Evolutionary conservation across 2,113 vertebrate species (phyloP).

Genomic region (Daphoenositta chrysoptera): DNA sequence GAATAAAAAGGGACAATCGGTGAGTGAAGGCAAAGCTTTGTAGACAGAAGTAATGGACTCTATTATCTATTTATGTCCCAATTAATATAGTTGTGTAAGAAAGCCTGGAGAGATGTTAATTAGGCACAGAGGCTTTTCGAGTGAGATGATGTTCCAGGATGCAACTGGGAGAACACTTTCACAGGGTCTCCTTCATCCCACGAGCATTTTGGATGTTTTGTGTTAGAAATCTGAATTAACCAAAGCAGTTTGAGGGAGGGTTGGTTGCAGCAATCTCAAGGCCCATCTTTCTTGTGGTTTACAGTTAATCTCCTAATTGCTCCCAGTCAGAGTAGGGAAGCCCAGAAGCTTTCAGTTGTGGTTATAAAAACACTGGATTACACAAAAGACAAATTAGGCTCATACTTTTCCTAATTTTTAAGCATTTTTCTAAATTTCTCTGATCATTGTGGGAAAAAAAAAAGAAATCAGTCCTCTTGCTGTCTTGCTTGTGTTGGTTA

Average conservation of each 20-base stretch:
- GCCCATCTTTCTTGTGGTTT: neutral
- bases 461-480: fast-evolving
- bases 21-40: neutral
- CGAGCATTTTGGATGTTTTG: neutral
- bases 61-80: neutral
- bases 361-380: neutral
- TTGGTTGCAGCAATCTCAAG: neutral
- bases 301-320: neutral
- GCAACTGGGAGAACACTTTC: neutral
- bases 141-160: neutral
- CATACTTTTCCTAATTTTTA: neutral
- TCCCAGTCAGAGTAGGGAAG: neutral
- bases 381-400: neutral
- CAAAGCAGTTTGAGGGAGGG: neutral
- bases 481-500: neutral
- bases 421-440: neutral
- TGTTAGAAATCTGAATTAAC: neutral
- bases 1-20: neutral
- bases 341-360: neutral
- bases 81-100: neutral
- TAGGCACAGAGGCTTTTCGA: neutral
- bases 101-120: neutral
- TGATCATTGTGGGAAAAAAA: neutral
- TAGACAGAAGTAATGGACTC: neutral
- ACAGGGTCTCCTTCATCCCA: neutral